These are phyloP conservation scores for Peucedramus taeniatus DNA, from an alignment of 2,113 vertebrate genomes.

Conservation along the genomic window DNA sequence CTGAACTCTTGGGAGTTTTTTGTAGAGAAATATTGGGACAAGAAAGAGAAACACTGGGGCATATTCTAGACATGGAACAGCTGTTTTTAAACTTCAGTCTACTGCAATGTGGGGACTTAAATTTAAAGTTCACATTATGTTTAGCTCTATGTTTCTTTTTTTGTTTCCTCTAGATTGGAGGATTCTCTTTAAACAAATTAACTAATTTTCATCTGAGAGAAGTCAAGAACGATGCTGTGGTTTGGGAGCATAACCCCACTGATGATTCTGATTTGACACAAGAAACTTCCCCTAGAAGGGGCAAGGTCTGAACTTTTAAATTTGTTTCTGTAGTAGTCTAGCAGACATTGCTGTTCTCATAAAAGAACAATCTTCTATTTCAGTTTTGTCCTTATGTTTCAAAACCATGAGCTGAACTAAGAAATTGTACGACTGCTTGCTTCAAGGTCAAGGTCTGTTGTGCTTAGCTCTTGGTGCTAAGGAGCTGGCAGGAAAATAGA, in stretches of 20 bases:
- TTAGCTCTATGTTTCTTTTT: neutral
- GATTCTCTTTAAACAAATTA: slow-evolving; percentile 81
- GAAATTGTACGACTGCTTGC: neutral
- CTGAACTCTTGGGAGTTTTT: neutral
- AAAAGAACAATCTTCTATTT: neutral
- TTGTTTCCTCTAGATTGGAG: slow-evolving; percentile 70
- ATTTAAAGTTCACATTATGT: neutral
- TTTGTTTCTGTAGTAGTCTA: neutral
- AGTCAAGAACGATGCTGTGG: slow-evolving; percentile 69
- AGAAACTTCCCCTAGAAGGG: slow-evolving; percentile 60
- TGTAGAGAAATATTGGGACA: neutral
- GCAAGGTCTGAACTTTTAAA: slow-evolving; percentile 74
- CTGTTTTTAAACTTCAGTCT: neutral
- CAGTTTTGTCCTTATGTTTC: neutral
- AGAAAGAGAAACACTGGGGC: neutral
- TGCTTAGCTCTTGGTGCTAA: neutral
- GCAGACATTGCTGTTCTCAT: neutral
- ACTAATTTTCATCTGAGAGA: slow-evolving; percentile 78
- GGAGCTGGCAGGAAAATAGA: neutral
- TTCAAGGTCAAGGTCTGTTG: neutral
- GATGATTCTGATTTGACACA: slow-evolving; percentile 61
- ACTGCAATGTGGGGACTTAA: neutral
- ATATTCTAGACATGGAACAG: neutral
- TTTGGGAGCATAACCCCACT: slow-evolving; percentile 76
- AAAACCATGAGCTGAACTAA: neutral